A percentile compares a stretch with the other conserved stretches of the same genome.
Evolutionary conservation across 1,140 invertebrate species (phyloP).

Genomic region (Listronotus bonariensis): DNA sequence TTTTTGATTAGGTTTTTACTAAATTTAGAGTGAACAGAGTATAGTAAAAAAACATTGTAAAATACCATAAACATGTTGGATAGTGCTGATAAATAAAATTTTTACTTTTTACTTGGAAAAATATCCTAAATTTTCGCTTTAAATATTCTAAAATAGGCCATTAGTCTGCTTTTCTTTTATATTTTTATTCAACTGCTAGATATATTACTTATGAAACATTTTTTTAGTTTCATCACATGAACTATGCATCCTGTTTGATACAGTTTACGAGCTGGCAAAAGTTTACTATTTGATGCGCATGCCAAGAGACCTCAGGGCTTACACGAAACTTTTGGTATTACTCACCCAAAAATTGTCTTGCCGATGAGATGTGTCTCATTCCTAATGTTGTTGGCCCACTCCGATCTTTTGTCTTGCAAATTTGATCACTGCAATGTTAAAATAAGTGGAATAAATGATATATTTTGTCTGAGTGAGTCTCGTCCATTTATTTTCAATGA

Average conservation of each 20-base stretch:
- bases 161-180: too few relatives aligned
- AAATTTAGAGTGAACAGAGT: too few relatives aligned
- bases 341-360: slow-evolving; percentile 31
- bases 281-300: slow-evolving; percentile 29
- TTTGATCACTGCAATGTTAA: slow-evolving; percentile 38
- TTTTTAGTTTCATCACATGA: slow-evolving; percentile 24
- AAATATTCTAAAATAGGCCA: too few relatives aligned
- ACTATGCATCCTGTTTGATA: slow-evolving; percentile 34
- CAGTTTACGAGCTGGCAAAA: slow-evolving; percentile 26
- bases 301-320: slow-evolving; percentile 34
- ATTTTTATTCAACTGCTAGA: background rate
- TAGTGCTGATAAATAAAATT: background rate
- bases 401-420: slow-evolving; percentile 18
- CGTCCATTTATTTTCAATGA: background rate
- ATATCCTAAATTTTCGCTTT: too few relatives aligned
- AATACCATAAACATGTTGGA: background rate
- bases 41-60: too few relatives aligned
- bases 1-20: too few relatives aligned
- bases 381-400: slow-evolving; percentile 30
- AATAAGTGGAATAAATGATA: slow-evolving; percentile 37
- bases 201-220: background rate
- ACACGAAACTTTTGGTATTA: slow-evolving; percentile 21
- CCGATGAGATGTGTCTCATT: slow-evolving; percentile 25
- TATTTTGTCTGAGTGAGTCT: slow-evolving; percentile 23
- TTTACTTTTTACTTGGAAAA: background rate